A percentile compares a stretch with the other conserved stretches of the same genome.
Conservation (phyloP, 2,113 vertebrate genomes). For the Trinectes maculatus region DNA sequence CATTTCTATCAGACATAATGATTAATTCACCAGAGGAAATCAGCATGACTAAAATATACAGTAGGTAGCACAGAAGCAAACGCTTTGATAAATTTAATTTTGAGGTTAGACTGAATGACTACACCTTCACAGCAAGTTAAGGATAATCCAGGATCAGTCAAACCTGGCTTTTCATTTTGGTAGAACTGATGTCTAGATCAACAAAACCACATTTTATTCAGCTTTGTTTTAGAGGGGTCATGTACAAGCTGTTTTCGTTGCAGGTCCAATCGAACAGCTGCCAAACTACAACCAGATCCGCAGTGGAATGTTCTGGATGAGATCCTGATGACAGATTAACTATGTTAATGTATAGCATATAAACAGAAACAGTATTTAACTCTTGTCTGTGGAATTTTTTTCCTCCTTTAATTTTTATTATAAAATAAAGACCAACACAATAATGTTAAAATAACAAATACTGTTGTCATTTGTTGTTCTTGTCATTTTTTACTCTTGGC, state of each 20-base stretch:
- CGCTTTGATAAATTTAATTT: too few species aligned
- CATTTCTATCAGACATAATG: background rate
- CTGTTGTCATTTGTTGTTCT: constrained; percentile 54
- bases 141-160: too few species aligned
- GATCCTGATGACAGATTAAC: constrained; percentile 50
- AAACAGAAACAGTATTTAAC: constrained; percentile 44
- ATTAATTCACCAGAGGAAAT: too few species aligned
- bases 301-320: constrained; percentile 86
- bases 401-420: constrained; percentile 85
- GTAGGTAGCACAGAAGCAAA: too few species aligned
- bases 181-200: too few species aligned
- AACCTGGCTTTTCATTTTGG: too few species aligned
- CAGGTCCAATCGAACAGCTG: constrained; percentile 92
- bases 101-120: too few species aligned
- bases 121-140: too few species aligned
- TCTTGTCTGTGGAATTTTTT: constrained; percentile 32
- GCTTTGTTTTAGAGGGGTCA: too few species aligned
- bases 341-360: constrained; percentile 25
- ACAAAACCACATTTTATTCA: too few species aligned
- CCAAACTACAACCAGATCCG: constrained; percentile 88
- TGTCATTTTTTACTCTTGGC: constrained; percentile 92
- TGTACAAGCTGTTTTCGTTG: constrained; percentile 5
- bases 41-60: too few species aligned
- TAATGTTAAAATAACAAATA: constrained; percentile 85
- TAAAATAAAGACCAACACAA: constrained; percentile 90